phyloP scores from a whole-genome alignment of 2,888 invertebrate genomes.

The Cloeon dipterum region DNA sequence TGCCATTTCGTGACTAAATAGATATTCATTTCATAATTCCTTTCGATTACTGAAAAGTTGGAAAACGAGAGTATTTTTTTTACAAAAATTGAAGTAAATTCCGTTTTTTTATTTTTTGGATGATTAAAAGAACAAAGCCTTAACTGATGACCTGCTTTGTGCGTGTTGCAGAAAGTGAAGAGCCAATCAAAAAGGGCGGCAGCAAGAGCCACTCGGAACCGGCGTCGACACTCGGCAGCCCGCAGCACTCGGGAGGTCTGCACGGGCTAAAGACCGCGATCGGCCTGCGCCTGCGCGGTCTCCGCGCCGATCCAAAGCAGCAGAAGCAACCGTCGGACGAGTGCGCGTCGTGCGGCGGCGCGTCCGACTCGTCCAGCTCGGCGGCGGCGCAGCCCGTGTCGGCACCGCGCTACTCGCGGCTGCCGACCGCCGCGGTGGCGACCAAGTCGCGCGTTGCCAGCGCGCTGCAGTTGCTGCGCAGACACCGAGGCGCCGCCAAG shows the following conservation, averaged over 20 bases:
- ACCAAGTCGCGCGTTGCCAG: constrained; percentile 1
- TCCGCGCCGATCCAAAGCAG: constrained; percentile 18
- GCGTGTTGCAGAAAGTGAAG: background rate
- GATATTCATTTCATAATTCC: no score
- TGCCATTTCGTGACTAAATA: no score
- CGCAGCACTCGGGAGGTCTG: constrained; percentile 4
- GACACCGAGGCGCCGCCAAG: constrained; percentile 2
- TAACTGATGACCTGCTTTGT: no score
- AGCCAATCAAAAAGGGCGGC: background rate
- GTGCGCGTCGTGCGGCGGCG: constrained; percentile 7
- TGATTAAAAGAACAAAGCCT: no score
- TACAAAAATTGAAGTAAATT: no score
- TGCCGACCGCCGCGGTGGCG: constrained; percentile 9
- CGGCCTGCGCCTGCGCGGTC: constrained; percentile 5
- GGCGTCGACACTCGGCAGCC: constrained; percentile 5
- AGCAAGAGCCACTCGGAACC: constrained; percentile 6
- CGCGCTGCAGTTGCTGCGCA: background rate
- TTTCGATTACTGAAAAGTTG: no score
- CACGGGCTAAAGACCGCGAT: background rate
- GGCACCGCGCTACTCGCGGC: constrained; percentile 10
- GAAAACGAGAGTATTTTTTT: no score
- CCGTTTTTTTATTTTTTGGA: no score
- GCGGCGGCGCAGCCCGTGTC: constrained; percentile 6
- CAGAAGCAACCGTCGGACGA: constrained; percentile 20
- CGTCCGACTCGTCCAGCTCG: constrained; percentile 7